Evolutionary conservation across 2,888 invertebrate species (phyloP), one percentile per base, ranked within the genome.

Genomic region (Spialia ferax): DNA sequence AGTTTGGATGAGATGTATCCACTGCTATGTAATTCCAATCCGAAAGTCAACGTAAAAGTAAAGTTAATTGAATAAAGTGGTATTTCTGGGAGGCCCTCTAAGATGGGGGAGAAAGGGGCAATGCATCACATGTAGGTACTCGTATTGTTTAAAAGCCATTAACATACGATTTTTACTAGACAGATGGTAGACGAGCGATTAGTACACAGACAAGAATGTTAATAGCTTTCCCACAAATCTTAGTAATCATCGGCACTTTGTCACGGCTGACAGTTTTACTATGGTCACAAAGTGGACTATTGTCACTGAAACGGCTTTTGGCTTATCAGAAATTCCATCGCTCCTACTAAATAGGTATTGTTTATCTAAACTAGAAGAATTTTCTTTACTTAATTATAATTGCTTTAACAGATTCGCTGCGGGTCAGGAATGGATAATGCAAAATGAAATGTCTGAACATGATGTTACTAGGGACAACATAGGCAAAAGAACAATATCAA

Each of bases 161-260:
- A 50, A 52, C 13, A 10, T 22, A 38, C 45, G 15, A 23, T 26
- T 15, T 18, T 48, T 23, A 32, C 13, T 48, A 60, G 29, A 29
- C 48, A 18, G 48, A 20, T 60, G 8, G 18, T 15, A 29, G 45
- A 61, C 20, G 32, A 29, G 26, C 48, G 29, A 61, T 61, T 32
- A 61, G 11, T 48, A 22, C 7, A 32, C 10, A 5, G 10, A 42
- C n/a, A 62, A 54, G 52, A 62, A 62, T 38, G 35, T 54, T 62
- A 62, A 62, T 62, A 38, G 62, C 15, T n/a, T 52, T 23, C 32
- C 35, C 15, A 52, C 62, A 61, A 61, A 35, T 52, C 62, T 52
- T 10, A n/a, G 52, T 13, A 35, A 62, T 35, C 26, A 62, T 54
- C 11, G 50, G 29, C 20, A 62, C 52, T 62, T 62, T 62, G 38